Base-by-base conservation (phyloP, 2,888 invertebrate genomes). In the Unio pictorum region DNA sequence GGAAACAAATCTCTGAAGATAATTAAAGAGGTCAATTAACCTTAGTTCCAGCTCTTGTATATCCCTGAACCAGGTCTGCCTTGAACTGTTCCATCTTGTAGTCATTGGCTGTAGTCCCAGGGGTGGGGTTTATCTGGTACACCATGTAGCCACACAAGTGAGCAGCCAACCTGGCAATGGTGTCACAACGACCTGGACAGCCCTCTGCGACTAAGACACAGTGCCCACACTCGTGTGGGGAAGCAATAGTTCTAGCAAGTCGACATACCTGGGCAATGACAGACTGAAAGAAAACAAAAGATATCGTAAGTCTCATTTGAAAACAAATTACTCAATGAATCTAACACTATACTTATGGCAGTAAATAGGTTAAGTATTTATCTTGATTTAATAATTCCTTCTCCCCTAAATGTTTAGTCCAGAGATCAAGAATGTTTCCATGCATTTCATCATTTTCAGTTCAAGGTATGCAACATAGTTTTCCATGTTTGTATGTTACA, bases 21-120 rank as follows among this genome's bases (percentile, higher is more conserved):
- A 23, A 26, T 28, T 57, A 20, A n/a, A 8, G 20, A n/a, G 8
- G 61, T 55, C 17, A n/a, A 73, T 78, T 64, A 30, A 89, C 89
- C 87, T 86, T 88, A 30, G 88, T 83, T 2, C 89, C 89, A 66
- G 89, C 88, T 61, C 86, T 81, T n/a, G 86, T 87, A 73, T 88
- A 89, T 15, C 87, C 87, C 23, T 84, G 78, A 0, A 89, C 87
- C 20, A 89, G 78, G 68, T 89, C 89, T 7, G 84, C 82, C 76
- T 89, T 89, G 78, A 89, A 89, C 65, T 82, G 81, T 7, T 86
- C 85, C 80, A 89, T 82, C 66, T 84, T 83, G 64, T 84, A 80
- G 23, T 82, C 76, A 0, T 67, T 65, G 20, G 80, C 63, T 61
- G 74, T 75, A 15, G 79, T 74, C 30, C 81, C 69, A 7, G 84